These are phyloP conservation scores for Scolanthus callimorphus DNA, from an alignment of 92 coral and sea anemone genomes.

Conservation along the genomic window DNA sequence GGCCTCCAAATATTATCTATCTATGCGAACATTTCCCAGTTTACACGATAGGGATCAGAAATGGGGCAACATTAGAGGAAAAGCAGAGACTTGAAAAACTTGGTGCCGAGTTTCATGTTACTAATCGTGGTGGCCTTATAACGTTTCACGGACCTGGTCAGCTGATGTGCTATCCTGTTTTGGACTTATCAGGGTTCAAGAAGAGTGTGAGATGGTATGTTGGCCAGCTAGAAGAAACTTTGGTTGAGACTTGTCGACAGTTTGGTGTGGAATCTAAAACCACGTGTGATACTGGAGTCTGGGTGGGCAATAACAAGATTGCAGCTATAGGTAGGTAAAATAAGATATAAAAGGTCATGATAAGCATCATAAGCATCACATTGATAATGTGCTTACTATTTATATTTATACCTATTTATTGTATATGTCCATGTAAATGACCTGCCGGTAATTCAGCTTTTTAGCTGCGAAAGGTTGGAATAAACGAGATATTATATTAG, in stretches of 20 bases:
- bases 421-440: no score
- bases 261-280: constrained; percentile 63
- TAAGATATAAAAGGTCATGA: no score
- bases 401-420: no score
- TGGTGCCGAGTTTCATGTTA: constrained; percentile 86
- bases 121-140: constrained; percentile 86
- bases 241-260: constrained; percentile 69
- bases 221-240: constrained; percentile 56
- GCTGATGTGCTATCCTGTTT: constrained; percentile 88
- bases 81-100: constrained; percentile 51
- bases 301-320: constrained; percentile 88
- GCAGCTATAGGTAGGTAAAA: constrained; percentile 85
- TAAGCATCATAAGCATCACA: no score
- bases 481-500: no score
- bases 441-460: no score
- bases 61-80: constrained; percentile 42
- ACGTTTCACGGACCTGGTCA: constrained; percentile 99
- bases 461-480: no score
- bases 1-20: constrained; percentile 50
- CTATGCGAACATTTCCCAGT: constrained; percentile 90
- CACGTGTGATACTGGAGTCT: constrained; percentile 87
- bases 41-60: constrained; percentile 87
- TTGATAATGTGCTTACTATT: no score
- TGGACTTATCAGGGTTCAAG: constrained; percentile 72
- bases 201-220: constrained; percentile 88